Evolutionary conservation across 2,888 invertebrate genomes (phyloP), one percentile per base, ranked within the genome.

Genomic region (Embidobia sp.): DNA sequence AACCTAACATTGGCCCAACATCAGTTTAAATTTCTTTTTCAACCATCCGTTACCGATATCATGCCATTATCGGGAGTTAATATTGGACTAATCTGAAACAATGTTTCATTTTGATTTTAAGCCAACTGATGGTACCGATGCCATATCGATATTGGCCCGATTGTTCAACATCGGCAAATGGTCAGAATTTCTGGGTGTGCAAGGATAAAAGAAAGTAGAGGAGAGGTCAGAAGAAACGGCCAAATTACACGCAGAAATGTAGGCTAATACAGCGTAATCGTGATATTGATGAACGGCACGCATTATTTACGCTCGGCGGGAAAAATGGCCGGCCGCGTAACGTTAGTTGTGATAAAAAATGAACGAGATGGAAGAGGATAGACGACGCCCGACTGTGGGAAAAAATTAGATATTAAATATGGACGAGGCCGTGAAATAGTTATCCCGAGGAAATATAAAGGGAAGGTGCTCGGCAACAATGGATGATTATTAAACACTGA

Each of bases 401-500:
- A 59, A 59, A 61, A 48, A 37, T 48, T 61, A 48, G 37, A 37
- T 37, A 37, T 61, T 48, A 63, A 63, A 40, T 63, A 46, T 46
- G 15, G 16, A 61, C 13, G 44, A 31, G 13, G 22, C 3, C 7
- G 13, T 42, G 46, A 61, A 46, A 61, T 61, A 35, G 15, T 46
- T 35, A 33, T 35, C 3, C 4, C 4, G 35, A 4, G 16, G 10
- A 46, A 33, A 22, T 35, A 31, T 46, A 46, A 10, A 35, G 35
- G 19, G 44, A 33, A 44, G 22, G 10, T 5, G 16, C 2, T 11
- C 26, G 26, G 29, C 11, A 35, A 46, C 64, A 49, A 37, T 40
- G 49, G 49, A 63, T 49, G 63, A 63, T 63, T 63, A 63, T 63
- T 63, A 49, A 63, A 63, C 15, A 27, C 49, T 37, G 26, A 48